Conservation (phyloP, 2,113 vertebrate genomes). For the Erpornis zantholeuca region DNA sequence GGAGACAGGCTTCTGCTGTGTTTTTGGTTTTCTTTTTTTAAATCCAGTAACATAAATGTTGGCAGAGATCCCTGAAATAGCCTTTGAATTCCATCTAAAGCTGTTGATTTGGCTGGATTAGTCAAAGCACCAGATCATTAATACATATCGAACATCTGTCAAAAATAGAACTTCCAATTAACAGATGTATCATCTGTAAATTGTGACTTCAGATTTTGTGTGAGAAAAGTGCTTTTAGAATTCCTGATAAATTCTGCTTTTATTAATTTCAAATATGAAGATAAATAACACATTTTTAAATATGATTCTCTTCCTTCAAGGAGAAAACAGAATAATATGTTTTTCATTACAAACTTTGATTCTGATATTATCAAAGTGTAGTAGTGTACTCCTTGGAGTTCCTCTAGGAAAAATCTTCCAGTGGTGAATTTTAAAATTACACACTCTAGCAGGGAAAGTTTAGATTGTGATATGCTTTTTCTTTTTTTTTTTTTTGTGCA, state of each 20-base stretch:
- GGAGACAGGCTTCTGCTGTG: not conserved
- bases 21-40: not conserved
- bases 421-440: not conserved
- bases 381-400: not conserved
- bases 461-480: not conserved
- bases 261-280: not conserved
- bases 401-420: not conserved
- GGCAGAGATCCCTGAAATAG: conserved; percentile 59
- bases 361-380: not conserved
- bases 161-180: conserved; percentile 74
- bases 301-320: not conserved
- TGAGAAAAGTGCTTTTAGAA: conserved; percentile 36
- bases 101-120: conserved; percentile 74
- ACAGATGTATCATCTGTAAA: conserved; percentile 58
- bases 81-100: conserved; percentile 68
- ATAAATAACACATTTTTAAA: not conserved
- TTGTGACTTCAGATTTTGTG: conserved; percentile 50
- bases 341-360: not conserved
- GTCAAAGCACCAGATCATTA: conserved; percentile 73
- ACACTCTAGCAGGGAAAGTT: not conserved
- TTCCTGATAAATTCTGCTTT: conserved; percentile 28
- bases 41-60: conserved; percentile 59
- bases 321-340: not conserved
- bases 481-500: not conserved
- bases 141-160: conserved; percentile 77